Evolutionary conservation across 2,888 invertebrate genomes (phyloP).

Genomic region (Coleophora deauratella): DNA sequence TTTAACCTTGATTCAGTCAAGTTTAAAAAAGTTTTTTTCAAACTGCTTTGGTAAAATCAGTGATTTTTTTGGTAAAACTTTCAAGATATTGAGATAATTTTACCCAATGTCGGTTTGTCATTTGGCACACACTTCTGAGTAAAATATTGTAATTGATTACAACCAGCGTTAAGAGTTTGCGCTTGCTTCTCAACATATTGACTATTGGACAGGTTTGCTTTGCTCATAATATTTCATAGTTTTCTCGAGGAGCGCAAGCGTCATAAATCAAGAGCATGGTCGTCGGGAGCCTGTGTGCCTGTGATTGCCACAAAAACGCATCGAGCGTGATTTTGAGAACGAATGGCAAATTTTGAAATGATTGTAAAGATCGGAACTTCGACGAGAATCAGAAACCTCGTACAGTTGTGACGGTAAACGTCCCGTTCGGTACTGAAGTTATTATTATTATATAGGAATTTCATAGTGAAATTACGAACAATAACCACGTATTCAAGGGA

Average conservation of each 20-base stretch:
- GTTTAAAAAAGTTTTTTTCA: constrained; percentile 4
- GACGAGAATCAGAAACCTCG: too few relatives aligned
- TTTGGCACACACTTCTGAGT: too few relatives aligned
- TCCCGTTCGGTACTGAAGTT: too few relatives aligned
- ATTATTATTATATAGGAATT: too few relatives aligned
- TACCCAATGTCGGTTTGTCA: too few relatives aligned
- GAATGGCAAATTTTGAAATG: constrained; percentile 67
- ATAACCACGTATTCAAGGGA: not conserved
- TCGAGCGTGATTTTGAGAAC: constrained; percentile 60
- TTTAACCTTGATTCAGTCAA: too few relatives aligned
- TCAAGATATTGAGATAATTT: too few relatives aligned
- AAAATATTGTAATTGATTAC: too few relatives aligned
- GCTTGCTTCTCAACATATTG: constrained; percentile 52
- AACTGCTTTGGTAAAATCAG: too few relatives aligned
- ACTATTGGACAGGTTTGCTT: constrained; percentile 61
- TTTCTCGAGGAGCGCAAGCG: constrained; percentile 48
- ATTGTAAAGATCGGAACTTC: constrained; percentile 23
- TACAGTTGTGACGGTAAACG: too few relatives aligned
- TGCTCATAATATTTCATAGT: constrained; percentile 68
- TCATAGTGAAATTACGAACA: too few relatives aligned
- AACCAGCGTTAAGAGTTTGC: constrained; percentile 56
- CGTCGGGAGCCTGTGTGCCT: constrained; percentile 51
- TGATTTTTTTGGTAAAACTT: too few relatives aligned
- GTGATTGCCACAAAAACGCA: constrained; percentile 70
- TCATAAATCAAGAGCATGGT: constrained; percentile 68